Percentiles rank a stretch among this genome's conserved stretches.
Conservation (phyloP, 1,140 invertebrate genomes). For the Leptonema lineaticorne region DNA sequence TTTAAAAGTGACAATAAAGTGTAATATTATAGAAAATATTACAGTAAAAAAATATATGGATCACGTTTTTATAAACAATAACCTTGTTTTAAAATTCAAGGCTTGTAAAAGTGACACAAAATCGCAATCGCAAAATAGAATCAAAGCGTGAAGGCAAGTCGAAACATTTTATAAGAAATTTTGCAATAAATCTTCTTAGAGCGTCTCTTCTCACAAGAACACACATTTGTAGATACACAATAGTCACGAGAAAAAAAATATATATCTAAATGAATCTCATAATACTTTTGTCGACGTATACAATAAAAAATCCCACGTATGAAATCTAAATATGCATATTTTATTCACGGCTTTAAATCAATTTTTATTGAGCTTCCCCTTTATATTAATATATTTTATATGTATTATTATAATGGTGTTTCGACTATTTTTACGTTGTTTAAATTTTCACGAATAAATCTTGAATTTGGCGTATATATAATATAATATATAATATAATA, state of each 20-base stretch:
- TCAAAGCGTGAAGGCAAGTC: conserved; percentile 6
- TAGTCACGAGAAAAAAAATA: not conserved
- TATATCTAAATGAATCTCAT: not conserved
- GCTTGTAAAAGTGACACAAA: not conserved
- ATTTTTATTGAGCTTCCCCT: conserved; percentile 9
- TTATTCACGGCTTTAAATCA: conserved; percentile 2
- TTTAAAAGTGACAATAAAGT: too few relatives aligned
- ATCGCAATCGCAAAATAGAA: not conserved
- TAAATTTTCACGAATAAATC: conserved; percentile 5
- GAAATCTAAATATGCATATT: conserved; percentile 1
- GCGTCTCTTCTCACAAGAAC: too few relatives aligned
- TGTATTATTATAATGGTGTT: conserved; percentile 9
- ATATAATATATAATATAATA: too few relatives aligned
- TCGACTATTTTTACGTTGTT: conserved; percentile 1
- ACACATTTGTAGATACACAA: not conserved
- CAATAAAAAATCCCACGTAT: conserved; percentile 8
- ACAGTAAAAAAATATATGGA: too few relatives aligned
- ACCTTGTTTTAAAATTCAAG: not conserved
- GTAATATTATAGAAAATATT: too few relatives aligned
- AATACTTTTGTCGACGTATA: not conserved
- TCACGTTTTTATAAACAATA: too few relatives aligned
- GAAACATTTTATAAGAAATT: conserved; percentile 2
- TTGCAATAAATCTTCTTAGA: conserved; percentile 9
- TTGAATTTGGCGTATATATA: too few relatives aligned
- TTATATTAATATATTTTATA: not conserved